Base-by-base conservation (phyloP, 2,888 invertebrate species). In the Tineola bisselliella region DNA sequence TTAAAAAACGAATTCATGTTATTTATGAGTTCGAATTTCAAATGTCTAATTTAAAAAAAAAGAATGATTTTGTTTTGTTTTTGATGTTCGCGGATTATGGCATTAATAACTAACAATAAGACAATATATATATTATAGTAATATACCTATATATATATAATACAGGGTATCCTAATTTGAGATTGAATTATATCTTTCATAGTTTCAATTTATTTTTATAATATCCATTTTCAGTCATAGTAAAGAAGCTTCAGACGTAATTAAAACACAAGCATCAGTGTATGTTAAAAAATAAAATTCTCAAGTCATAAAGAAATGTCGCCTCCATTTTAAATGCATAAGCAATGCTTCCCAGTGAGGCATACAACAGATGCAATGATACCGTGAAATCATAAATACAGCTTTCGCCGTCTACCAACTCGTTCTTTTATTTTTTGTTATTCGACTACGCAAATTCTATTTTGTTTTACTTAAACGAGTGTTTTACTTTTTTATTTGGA, bases 301-400 rank as follows among this genome's bases (percentile, higher is more conserved):
- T 31, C 31, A 31, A 10, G 5, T 31, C 31, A 31, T 38, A 38
- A 6, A 38, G 11, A 1, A 38, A 38, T 38, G 38, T 48, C 48
- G 10, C 15, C 48, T 17, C 15, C 15, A 5, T 48, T 17, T 48
- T 17, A 15, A 48, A 58, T 33, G 15, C 11, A 1, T 1, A 8
- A 13, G 58, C n/a, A 58, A 3, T 13, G 25, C 6, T 19, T 33
- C 33, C 13, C 58, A 58, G 58, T 58, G 11, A 33, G 58, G 33
- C 56, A 56, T 62, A 64, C 66, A 64, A 67, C 73, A 73, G 80
- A 80, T 80, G 71, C 65, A 64, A 66, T 70, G 80, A 81, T 81
- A 79, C 71, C 72, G 74, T 74, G 79, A 79, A 79, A 80, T 79
- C 79, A 80, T 81, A 81, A 81, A 81, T 81, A 81, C 72, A 72